These are phyloP conservation scores for Stictocephala bisonia DNA, from an alignment of 2,888 invertebrate species.

Conservation along the genomic window DNA sequence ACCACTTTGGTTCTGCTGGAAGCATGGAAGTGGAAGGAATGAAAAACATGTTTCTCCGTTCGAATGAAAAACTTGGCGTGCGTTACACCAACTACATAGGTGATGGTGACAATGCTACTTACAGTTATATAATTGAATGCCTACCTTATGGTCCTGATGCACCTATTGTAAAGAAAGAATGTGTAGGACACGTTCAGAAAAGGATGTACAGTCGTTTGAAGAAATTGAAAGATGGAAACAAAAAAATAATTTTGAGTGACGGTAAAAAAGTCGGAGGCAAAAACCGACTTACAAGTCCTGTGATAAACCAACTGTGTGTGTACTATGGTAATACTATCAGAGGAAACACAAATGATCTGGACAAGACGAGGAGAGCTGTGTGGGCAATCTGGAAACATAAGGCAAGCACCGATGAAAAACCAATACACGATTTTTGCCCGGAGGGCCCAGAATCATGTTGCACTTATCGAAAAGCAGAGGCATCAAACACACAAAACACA, in stretches of 20 bases:
- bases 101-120: conserved; percentile 32
- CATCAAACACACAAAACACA: no score
- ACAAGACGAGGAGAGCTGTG: no score
- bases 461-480: no score
- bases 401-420: no score
- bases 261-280: conserved; percentile 32
- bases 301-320: neutral
- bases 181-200: conserved; percentile 50
- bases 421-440: no score
- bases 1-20: conserved; percentile 1
- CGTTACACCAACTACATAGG: conserved; percentile 46
- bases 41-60: conserved; percentile 45
- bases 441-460: no score
- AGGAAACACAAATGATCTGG: no score
- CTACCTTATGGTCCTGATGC: conserved; percentile 44
- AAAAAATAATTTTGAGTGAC: neutral
- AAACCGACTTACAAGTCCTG: conserved; percentile 20
- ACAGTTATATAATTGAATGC: neutral
- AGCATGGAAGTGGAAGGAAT: conserved; percentile 51
- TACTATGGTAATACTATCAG: no score
- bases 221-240: conserved; percentile 21
- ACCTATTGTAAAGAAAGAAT: conserved; percentile 43
- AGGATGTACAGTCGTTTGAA: conserved; percentile 45
- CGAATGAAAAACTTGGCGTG: conserved; percentile 42
- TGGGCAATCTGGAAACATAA: no score